Evolutionary conservation across 1,140 invertebrate species (phyloP), one percentile per base, ranked within the genome.

Genomic region (Calliphora vicina): DNA sequence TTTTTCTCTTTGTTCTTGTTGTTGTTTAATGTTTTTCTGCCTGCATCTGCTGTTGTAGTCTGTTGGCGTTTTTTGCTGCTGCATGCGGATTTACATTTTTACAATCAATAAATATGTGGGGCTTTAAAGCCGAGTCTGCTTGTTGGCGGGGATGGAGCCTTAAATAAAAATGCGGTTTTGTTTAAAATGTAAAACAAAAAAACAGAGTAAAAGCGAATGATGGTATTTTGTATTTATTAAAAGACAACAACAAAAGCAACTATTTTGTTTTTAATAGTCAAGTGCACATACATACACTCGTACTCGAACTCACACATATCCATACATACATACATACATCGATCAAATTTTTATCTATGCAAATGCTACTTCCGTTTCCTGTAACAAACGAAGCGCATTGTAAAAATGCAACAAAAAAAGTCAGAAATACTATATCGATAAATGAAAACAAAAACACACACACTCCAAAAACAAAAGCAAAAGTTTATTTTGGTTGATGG

Each of bases 341-440:
- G 61, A 67, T 67, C 61, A 25, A 67, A 67, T 20, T 67, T 67
- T 67, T 67, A 67, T 67, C 61, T 23, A 67, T 67, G 61, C 61
- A 67, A 67, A 67, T 67, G 20, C 25, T 67, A 67, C n/a, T 23
- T 67, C 61, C 61, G n/a, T 6, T 67, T 67, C 61, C 61, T 67
- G 20, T 67, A 23, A 23, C 61, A 67, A 67, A 67, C 61, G n/a
- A 67, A 67, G n/a, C 20, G 20, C 17, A 67, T 67, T 57, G 50
- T 17, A 17, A 13, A 57, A 57, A 57, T 57, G 45, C 4, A 17
- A 17, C 0, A 35, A 35, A 1, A 35, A 6, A 35, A 15, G 12
- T 12, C 1, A 0, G 13, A 15, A 5, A 15, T 50, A 2, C 12
- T 57, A 17, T 57, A 17, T 57, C 45, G 17, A 17, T 57, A 57